Evolutionary conservation across 2,113 vertebrate genomes (phyloP).

Genomic region (Prochilodus magdalenae): DNA sequence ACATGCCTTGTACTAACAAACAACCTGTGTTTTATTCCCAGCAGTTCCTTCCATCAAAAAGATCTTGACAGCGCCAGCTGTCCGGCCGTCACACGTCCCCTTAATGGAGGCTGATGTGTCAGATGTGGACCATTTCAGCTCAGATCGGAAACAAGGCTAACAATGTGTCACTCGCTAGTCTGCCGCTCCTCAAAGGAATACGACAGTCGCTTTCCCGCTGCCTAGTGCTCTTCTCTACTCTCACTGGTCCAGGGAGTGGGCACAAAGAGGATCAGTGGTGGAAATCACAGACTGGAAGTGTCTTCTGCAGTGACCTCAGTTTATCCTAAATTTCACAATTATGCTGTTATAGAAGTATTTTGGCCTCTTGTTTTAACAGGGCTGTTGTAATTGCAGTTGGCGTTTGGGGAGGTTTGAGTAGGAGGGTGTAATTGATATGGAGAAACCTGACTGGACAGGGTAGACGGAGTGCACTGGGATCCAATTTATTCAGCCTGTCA

Average conservation of each 20-base stretch:
- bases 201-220: background rate
- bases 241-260: background rate
- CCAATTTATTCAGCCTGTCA: conserved; percentile 53
- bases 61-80: conserved; percentile 22
- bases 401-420: conserved; percentile 31
- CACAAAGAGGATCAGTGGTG: background rate
- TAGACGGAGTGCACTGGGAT: conserved; percentile 40
- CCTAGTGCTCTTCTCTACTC: background rate
- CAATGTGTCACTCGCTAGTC: conserved; percentile 11
- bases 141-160: conserved; percentile 26
- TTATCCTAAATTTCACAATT: background rate
- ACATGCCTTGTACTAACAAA: background rate
- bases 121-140: conserved; percentile 3
- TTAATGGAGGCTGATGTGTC: conserved; percentile 26
- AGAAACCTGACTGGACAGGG: conserved; percentile 55
- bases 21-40: background rate
- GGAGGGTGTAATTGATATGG: conserved; percentile 25
- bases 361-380: background rate
- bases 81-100: background rate
- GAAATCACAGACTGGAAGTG: background rate
- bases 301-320: background rate
- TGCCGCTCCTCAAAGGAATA: conserved; percentile 31
- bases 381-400: conserved; percentile 19
- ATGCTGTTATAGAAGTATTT: background rate
- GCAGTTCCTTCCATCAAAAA: background rate